Evolutionary conservation across 2,888 invertebrate genomes (phyloP).

Genomic region (Plusia festucae): DNA sequence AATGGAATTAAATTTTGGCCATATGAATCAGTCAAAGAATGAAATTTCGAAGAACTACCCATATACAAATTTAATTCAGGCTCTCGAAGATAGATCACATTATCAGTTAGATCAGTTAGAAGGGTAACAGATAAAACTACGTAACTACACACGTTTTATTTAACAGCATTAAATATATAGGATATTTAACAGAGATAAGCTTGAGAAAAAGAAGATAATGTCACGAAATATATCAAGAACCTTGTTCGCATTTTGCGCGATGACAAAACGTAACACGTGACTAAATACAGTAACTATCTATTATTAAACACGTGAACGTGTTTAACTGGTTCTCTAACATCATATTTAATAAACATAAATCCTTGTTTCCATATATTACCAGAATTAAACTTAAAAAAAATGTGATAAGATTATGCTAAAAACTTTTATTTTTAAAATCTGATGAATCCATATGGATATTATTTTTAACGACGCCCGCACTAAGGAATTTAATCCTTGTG

Average conservation of each 20-base stretch:
- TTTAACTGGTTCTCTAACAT: neutral
- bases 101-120: neutral
- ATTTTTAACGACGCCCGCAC: too few relatives aligned
- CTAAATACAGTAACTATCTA: neutral
- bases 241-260: neutral
- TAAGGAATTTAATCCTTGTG: too few relatives aligned
- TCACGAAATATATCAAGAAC: neutral
- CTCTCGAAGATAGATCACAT: neutral
- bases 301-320: neutral
- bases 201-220: constrained; percentile 1
- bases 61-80: neutral
- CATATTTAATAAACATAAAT: neutral
- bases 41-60: too few relatives aligned
- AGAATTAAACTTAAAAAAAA: too few relatives aligned
- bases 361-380: neutral
- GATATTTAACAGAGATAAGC: neutral
- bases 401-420: too few relatives aligned
- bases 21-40: too few relatives aligned
- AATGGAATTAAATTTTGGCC: too few relatives aligned
- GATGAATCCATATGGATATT: too few relatives aligned
- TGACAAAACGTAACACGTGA: neutral
- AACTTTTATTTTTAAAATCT: too few relatives aligned
- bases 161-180: neutral
- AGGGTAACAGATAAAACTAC: neutral
- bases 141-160: neutral